Evolutionary conservation across 2,888 invertebrate genomes (phyloP), one percentile per base, ranked within the genome.

Genomic region (Euclidia mi): DNA sequence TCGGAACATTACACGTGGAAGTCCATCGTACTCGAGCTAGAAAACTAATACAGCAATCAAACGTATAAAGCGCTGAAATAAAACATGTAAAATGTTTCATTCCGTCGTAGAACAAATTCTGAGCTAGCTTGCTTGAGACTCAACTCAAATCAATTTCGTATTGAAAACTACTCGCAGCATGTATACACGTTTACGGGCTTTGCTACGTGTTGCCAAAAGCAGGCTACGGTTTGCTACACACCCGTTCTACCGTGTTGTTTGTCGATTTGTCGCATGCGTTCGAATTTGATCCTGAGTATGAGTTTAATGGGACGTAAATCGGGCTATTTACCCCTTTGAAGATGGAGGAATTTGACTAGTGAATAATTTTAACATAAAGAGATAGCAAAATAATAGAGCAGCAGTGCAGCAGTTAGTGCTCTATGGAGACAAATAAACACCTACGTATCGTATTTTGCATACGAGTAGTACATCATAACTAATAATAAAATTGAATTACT

Each of bases 111-210:
- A 55, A 20, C 48, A 74, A 72, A 64, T 74, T 64, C 56, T 25
- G 20, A 25, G 7, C 20, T 25, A 7, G 20, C 7, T 56, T 42
- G 14, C 42, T 35, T 56, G 49, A 51, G 60, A 53, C 50, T 51
- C 61, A 42, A 62, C 68, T 68, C 72, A 71, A 71, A 73, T 72
- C 76, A 73, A 73, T 73, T 62, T 71, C 58, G 68, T 65, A 75
- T 73, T 65, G 76, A 65, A 75, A 75, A 62, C 72, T 68, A 63
- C 72, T 71, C 65, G 76, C 60, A 68, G 72, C 68, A 45, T 46
- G 53, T 71, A 71, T 72, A 68, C 68, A 71, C 59, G 67, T 61
- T 67, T 74, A 64, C 75, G 75, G 14, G 18, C 49, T 56, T 71
- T 62, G 55, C 58, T 71, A 75, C 68, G 64, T 66, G 75, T 44